Percentiles rank a stretch among this genome's conserved stretches.
phyloP scores from a whole-genome alignment of 2,113 vertebrate genomes.

The Petrocephalus microphthalmus region DNA sequence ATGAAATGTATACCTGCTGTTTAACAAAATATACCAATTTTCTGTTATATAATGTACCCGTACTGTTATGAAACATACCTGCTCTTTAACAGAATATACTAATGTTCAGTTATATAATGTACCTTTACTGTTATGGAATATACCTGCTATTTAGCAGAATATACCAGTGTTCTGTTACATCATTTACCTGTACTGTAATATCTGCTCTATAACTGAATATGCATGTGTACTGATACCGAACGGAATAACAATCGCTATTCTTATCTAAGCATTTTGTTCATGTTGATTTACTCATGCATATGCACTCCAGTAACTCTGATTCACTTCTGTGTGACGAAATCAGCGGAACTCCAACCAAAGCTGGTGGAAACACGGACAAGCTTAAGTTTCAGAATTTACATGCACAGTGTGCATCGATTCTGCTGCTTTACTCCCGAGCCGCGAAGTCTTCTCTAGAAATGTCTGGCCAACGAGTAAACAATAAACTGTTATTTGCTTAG shows the following conservation, averaged over 20 bases:
- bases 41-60: no score
- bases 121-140: no score
- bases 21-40: no score
- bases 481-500: constrained; percentile 4
- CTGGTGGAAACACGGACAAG: background rate
- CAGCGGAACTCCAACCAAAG: background rate
- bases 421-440: background rate
- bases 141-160: no score
- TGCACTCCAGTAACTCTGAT: background rate
- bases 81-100: no score
- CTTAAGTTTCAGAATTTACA: background rate
- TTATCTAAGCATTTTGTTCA: background rate
- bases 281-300: no score
- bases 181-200: no score
- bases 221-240: background rate
- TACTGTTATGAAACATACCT: no score
- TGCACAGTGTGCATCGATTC: background rate
- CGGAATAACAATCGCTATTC: background rate
- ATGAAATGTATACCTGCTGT: no score
- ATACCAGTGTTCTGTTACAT: no score
- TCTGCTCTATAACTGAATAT: background rate
- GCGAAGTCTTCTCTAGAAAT: background rate
- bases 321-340: background rate
- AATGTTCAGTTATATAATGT: no score
- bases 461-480: background rate